phyloP scores from a whole-genome alignment of 1,140 invertebrate genomes.

The Centruroides sculpturatus region DNA sequence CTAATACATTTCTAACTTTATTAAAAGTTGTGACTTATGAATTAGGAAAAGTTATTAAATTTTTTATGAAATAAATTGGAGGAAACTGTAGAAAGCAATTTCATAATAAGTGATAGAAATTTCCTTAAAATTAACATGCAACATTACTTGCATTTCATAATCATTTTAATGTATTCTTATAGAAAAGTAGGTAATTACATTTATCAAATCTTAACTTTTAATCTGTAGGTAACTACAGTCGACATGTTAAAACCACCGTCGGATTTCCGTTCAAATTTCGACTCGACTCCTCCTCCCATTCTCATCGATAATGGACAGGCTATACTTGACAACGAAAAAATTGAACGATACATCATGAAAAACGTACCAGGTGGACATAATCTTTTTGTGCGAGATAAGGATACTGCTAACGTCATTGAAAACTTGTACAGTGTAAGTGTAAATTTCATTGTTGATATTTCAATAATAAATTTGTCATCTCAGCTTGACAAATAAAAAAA shows the following conservation, averaged over 20 bases:
- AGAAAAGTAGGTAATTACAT: not conserved
- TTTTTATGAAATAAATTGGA: too few species aligned
- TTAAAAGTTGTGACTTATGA: too few species aligned
- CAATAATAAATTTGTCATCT: too few species aligned
- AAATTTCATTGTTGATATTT: not conserved
- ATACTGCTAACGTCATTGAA: constrained; percentile 80
- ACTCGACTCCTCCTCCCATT: constrained; percentile 82
- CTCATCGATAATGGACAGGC: constrained; percentile 79
- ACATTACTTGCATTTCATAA: too few species aligned
- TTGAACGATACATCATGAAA: constrained; percentile 89
- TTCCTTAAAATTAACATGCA: too few species aligned
- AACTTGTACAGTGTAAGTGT: constrained; percentile 57
- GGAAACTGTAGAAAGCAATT: too few species aligned
- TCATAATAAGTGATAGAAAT: too few species aligned
- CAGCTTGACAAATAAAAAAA: too few species aligned
- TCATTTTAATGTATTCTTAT: too few species aligned
- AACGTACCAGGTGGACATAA: constrained; percentile 85
- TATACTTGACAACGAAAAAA: constrained; percentile 85
- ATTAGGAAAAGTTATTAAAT: too few species aligned
- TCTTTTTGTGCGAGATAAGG: constrained; percentile 82
- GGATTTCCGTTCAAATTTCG: constrained; percentile 85
- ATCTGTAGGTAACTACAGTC: constrained; percentile 52
- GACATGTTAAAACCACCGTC: constrained; percentile 91
- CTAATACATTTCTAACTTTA: too few species aligned
- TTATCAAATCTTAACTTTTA: not conserved